Percentiles rank a stretch among this genome's conserved stretches.
Conservation (phyloP, 1,140 invertebrate genomes). For the Belonocnema kinseyi region DNA sequence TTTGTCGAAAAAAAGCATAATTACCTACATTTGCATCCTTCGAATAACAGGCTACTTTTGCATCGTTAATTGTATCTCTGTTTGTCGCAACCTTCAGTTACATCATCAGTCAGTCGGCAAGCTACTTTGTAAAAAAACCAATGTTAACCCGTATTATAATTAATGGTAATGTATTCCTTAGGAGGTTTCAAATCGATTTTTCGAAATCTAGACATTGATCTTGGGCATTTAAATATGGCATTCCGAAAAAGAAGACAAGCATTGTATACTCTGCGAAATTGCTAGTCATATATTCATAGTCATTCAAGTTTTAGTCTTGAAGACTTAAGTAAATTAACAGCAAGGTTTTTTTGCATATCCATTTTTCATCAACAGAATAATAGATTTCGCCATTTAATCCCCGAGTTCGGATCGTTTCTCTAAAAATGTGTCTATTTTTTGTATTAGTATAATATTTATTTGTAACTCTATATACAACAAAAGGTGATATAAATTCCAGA, state of each 20-base stretch:
- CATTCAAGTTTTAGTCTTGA: neutral
- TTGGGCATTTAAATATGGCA: conserved; percentile 12
- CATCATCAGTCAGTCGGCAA: conserved; percentile 11
- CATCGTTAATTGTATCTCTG: neutral
- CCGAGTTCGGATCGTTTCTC: too few species aligned
- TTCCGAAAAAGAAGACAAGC: neutral
- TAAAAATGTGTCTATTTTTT: too few species aligned
- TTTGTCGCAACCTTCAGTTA: conserved; percentile 4
- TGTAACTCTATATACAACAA: too few species aligned
- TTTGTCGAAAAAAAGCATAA: neutral
- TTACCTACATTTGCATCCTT: conserved; percentile 2
- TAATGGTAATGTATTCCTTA: conserved; percentile 16
- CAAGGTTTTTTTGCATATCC: too few species aligned
- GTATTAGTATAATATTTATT: too few species aligned
- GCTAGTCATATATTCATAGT: neutral
- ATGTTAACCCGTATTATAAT: neutral
- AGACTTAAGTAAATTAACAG: neutral
- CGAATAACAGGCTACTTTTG: neutral
- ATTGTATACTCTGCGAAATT: conserved; percentile 24
- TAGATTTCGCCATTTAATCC: too few species aligned
- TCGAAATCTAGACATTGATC: conserved; percentile 21
- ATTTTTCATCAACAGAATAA: too few species aligned
- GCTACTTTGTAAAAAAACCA: conserved; percentile 3
- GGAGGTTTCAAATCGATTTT: conserved; percentile 18
- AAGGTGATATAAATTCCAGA: too few species aligned